phyloP scores from a whole-genome alignment of 2,797 vertebrate genomes.

The Tragopan temminckii region DNA sequence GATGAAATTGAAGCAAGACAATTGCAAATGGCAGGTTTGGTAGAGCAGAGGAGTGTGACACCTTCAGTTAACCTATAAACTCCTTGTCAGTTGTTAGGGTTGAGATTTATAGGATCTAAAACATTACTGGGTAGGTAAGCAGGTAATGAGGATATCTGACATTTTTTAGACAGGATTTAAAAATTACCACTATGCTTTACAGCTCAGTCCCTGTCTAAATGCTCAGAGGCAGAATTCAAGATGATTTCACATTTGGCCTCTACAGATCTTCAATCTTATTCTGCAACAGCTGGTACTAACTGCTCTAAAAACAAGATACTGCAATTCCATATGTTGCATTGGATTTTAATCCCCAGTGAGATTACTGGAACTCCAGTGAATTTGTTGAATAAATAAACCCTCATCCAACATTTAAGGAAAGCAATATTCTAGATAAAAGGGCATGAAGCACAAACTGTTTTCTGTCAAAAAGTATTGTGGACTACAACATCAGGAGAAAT shows the following conservation, averaged over 20 bases:
- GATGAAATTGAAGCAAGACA: background rate
- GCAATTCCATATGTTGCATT: background rate
- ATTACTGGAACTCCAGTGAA: conserved; percentile 1
- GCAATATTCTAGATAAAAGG: background rate
- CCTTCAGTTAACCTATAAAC: background rate
- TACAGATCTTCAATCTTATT: background rate
- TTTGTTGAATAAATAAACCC: background rate
- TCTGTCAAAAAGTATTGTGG: background rate
- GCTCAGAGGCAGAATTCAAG: background rate
- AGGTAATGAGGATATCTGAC: background rate
- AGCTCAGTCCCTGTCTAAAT: background rate
- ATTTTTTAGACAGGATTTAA: background rate
- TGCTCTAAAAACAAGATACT: background rate
- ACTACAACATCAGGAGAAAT: background rate
- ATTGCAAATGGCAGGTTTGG: background rate
- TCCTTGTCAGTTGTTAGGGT: background rate
- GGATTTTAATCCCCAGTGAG: background rate
- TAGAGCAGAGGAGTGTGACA: background rate
- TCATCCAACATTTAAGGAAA: background rate
- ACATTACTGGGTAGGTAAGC: background rate
- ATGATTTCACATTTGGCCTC: background rate
- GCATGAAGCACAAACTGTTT: background rate
- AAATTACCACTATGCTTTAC: background rate
- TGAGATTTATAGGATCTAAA: background rate
- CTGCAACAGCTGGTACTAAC: background rate